Percentiles rank a stretch among this genome's conserved stretches.
Evolutionary conservation across 2,797 vertebrate species (phyloP).

Genomic region (Enteromius viviparus): DNA sequence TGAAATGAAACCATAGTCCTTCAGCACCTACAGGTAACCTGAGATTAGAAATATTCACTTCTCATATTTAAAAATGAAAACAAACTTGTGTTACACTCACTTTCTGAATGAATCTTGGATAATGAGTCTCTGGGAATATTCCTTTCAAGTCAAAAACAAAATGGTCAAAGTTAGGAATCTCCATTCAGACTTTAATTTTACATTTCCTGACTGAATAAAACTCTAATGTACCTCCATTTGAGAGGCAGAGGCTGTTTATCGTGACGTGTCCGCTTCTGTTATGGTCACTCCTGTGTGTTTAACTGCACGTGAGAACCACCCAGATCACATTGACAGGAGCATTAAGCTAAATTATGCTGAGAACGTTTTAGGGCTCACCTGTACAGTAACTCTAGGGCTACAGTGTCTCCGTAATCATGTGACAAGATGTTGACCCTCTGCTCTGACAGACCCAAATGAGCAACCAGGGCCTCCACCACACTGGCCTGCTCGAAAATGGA

Average conservation of each 20-base stretch:
- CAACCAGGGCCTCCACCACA: conserved; percentile 86
- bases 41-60: not conserved
- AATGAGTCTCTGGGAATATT: conserved; percentile 89
- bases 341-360: not conserved
- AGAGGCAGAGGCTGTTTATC: conserved; percentile 93
- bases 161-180: not conserved
- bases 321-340: conserved; percentile 43
- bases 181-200: not conserved
- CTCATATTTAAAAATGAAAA: not conserved
- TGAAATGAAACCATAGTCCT: conserved; percentile 86
- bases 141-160: conserved; percentile 73
- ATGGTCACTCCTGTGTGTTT: conserved; percentile 83
- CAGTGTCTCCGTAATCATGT: conserved; percentile 93
- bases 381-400: conserved; percentile 93
- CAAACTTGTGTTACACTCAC: conserved; percentile 71
- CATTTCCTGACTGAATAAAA: not conserved
- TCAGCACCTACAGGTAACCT: conserved; percentile 81
- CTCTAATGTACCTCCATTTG: conserved; percentile 87
- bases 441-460: conserved; percentile 82
- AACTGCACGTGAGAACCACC: conserved; percentile 28
- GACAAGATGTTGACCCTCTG: conserved; percentile 89
- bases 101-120: conserved; percentile 88
- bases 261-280: conserved; percentile 86
- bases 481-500: conserved; percentile 96
- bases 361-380: conserved; percentile 73